Evolutionary conservation across 2,888 invertebrate genomes (phyloP).

Genomic region (Eurois occulta): DNA sequence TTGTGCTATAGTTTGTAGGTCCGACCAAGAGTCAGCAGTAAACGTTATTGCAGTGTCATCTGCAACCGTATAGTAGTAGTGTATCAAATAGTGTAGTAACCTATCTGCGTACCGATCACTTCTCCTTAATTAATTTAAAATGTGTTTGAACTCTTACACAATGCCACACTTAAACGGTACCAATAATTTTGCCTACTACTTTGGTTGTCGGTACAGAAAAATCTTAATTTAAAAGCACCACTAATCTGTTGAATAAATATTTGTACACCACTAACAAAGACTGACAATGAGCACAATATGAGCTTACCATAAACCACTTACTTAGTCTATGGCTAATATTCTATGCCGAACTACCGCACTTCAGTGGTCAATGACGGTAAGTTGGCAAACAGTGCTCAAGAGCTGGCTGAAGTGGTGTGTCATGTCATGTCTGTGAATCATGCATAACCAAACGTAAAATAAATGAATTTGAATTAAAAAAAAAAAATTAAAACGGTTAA

Average conservation of each 20-base stretch:
- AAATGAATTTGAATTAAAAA: too few relatives aligned
- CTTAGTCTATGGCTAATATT: constrained; percentile 23
- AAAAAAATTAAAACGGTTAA: too few relatives aligned
- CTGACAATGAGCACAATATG: not conserved
- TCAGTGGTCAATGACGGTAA: constrained; percentile 49
- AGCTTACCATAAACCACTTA: constrained; percentile 35
- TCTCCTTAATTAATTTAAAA: constrained; percentile 1
- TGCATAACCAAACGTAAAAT: not conserved
- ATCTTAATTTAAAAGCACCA: constrained; percentile 7
- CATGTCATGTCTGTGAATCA: constrained; percentile 16
- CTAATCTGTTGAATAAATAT: constrained; percentile 44
- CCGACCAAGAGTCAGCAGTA: too few relatives aligned
- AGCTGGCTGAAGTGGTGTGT: constrained; percentile 5
- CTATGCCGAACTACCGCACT: constrained; percentile 29
- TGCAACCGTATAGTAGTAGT: too few relatives aligned
- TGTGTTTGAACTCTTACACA: constrained; percentile 7
- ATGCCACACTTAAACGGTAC: constrained; percentile 30
- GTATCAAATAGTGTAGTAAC: not conserved
- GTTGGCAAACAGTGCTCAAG: constrained; percentile 27
- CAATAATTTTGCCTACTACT: too few relatives aligned
- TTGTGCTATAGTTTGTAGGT: too few relatives aligned
- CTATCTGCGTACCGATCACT: not conserved
- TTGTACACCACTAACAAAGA: constrained; percentile 27
- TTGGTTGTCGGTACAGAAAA: not conserved
- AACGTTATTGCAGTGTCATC: too few relatives aligned